Base-by-base conservation (phyloP, 2,113 vertebrate genomes). In the Leptosomus discolor region DNA sequence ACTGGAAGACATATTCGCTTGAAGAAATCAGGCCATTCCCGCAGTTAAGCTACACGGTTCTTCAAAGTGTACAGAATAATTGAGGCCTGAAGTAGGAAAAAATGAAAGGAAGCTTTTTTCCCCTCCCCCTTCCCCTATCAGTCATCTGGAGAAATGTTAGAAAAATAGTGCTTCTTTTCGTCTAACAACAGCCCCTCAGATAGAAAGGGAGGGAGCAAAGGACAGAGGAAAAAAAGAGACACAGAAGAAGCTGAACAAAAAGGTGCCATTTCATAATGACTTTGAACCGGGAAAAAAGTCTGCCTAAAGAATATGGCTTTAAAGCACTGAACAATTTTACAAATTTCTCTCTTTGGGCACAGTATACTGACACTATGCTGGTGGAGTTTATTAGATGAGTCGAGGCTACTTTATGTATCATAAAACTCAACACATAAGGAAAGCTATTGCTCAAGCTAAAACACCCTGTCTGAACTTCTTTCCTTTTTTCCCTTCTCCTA, bases 11-110 rank as follows among this genome's bases (percentile, higher is more conserved):
- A 96, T 93, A 97, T 96, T 85, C 73, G 53, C 29, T 68, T 67
- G 74, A 85, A 97, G 94, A 96, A 96, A 97, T 85, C 58, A 94
- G 91, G 73, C 60, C 80, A 92, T 90, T 95, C 88, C 92, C 94
- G 63, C 61, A 71, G 90, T 94, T 92, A 95, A 97, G 63, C 53
- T 82, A 89, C 70, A 79, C 5, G 26, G 65, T 63, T 96, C 85
- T 96, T 96, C 85, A 92, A 97, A 96, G 94, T 19, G 6, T 48
- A 85, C 19, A 67, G 91, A 97, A 95, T 95, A 97, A 98, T 64
- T 94, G 91, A 94, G 61, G 77, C 60, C 89, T 96, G 80, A 97
- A 96, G 92, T 78, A 39, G 80, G 83, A 88, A 79, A 39, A 86
- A 91, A 94, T 79, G 45, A 83, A 88, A 80, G 67, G 16, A 48